phyloP scores from a whole-genome alignment of 1,140 invertebrate species.

The Helicoverpa armigera region DNA sequence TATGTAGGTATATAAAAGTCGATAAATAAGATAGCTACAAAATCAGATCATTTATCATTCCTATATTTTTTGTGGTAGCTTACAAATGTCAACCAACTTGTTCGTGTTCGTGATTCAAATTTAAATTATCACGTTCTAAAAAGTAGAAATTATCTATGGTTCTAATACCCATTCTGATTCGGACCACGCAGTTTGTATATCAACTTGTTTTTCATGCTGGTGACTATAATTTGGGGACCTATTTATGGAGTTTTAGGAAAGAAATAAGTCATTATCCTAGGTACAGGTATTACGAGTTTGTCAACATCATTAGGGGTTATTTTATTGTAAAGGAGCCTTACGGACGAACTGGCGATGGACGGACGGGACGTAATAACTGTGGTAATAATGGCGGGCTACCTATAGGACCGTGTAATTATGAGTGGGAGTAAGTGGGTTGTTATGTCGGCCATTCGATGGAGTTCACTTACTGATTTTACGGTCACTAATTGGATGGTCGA shows the following conservation, averaged over 20 bases:
- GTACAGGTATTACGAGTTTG: neutral
- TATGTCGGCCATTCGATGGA: conserved; percentile 1
- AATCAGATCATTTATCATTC: no score
- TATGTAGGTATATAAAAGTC: no score
- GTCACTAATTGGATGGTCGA: conserved; percentile 19
- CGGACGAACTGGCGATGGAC: neutral
- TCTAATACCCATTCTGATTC: neutral
- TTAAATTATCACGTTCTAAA: no score
- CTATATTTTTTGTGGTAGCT: no score
- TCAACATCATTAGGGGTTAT: neutral
- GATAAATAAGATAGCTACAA: no score
- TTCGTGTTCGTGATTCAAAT: no score
- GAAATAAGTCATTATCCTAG: neutral
- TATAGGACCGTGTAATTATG: neutral
- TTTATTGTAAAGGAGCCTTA: neutral
- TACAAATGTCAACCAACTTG: no score
- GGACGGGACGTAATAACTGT: neutral
- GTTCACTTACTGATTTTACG: conserved; percentile 3
- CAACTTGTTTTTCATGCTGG: neutral
- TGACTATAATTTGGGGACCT: neutral
- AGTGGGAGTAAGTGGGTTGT: neutral
- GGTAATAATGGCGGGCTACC: no score
- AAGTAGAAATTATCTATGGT: no score
- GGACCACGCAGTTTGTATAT: neutral
- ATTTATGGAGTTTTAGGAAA: neutral